These are phyloP conservation scores for Zoanthus sociatus DNA, from an alignment of 92 coral and sea anemone species.

Conservation along the genomic window DNA sequence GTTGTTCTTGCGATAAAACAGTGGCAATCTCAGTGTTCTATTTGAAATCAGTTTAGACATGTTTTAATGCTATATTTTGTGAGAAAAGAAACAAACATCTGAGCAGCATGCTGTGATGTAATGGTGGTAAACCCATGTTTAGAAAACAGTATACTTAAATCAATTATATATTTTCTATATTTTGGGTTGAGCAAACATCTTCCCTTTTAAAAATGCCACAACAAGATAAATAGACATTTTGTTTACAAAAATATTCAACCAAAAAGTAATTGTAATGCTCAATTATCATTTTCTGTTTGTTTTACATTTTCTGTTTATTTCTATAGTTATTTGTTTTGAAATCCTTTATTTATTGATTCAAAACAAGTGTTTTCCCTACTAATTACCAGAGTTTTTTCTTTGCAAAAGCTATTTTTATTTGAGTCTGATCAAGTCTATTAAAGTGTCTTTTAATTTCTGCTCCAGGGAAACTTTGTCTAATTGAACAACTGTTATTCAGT, in stretches of 20 bases:
- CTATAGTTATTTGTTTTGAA: neutral
- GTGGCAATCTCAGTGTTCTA: neutral
- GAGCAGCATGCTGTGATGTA: conserved; percentile 7
- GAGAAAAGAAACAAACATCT: conserved; percentile 16
- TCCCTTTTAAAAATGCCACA: neutral
- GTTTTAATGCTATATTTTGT: neutral
- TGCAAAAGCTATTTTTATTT: neutral
- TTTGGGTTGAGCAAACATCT: conserved; percentile 2
- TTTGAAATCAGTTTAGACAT: neutral
- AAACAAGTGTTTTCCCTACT: neutral
- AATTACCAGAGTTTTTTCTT: neutral
- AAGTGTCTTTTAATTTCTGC: neutral
- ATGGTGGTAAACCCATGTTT: conserved; percentile 1
- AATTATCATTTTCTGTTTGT: neutral
- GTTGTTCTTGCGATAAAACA: neutral
- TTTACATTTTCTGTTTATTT: neutral
- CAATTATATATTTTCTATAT: neutral
- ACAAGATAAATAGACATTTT: neutral
- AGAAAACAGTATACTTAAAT: conserved; percentile 15
- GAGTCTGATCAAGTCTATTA: neutral
- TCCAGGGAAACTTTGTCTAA: neutral
- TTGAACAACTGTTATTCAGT: neutral
- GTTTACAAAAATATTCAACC: neutral
- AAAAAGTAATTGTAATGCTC: neutral
- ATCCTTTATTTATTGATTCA: neutral